Percentiles rank a stretch among this genome's conserved stretches.
Conservation (phyloP, 2,888 invertebrate species). For the Protonemura montana region DNA sequence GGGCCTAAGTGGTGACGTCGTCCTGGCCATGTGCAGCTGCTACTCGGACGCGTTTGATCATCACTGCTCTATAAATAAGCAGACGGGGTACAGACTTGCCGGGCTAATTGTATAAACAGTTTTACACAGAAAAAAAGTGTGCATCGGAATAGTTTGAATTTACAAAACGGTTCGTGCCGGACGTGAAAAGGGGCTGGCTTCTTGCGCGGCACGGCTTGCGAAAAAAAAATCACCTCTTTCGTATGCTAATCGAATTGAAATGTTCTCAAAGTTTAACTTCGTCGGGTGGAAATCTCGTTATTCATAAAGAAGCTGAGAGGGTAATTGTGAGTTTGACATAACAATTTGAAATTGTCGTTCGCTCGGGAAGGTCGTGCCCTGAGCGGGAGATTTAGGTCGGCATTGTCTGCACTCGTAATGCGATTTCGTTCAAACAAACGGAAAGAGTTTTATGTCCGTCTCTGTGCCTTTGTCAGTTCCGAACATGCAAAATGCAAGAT, state of each 20-base stretch:
- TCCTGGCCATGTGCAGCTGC: neutral
- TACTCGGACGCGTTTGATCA: neutral
- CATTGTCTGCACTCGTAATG: too few relatives aligned
- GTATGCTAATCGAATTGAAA: slow-evolving; percentile 4
- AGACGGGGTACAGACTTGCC: neutral
- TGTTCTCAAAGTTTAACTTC: neutral
- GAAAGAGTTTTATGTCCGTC: neutral
- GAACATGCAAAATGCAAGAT: neutral
- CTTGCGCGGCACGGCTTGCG: neutral
- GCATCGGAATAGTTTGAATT: neutral
- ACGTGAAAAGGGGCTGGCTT: neutral
- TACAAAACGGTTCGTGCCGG: neutral
- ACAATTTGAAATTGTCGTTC: neutral
- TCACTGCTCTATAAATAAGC: neutral
- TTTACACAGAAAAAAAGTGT: neutral
- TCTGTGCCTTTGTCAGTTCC: neutral
- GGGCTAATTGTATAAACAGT: neutral
- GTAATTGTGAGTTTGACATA: neutral
- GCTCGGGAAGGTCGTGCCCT: too few relatives aligned
- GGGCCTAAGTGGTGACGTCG: neutral
- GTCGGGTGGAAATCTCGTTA: neutral
- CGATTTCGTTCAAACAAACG: neutral
- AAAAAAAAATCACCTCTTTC: neutral
- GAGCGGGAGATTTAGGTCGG: too few relatives aligned
- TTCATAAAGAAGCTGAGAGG: neutral